phyloP scores from a whole-genome alignment of 2,888 invertebrate genomes.

The Cristatella mucedo region DNA sequence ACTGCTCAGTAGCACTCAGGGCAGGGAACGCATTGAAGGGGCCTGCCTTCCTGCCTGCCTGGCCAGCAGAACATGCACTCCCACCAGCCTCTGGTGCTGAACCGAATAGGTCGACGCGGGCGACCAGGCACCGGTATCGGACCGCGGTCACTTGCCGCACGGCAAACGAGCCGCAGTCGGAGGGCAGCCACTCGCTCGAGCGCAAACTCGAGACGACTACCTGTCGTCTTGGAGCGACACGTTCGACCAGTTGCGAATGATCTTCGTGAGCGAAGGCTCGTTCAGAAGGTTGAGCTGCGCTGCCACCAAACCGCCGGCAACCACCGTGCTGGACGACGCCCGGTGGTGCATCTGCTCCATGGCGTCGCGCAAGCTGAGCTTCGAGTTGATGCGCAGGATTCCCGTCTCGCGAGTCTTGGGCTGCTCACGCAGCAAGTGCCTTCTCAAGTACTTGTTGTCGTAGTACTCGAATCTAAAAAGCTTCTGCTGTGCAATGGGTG shows the following conservation, averaged over 20 bases:
- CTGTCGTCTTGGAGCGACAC: conserved; percentile 10
- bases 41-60: too few relatives aligned
- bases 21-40: too few relatives aligned
- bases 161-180: too few relatives aligned
- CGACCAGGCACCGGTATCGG: too few relatives aligned
- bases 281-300: conserved; percentile 5
- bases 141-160: too few relatives aligned
- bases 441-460: conserved; percentile 80
- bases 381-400: conserved; percentile 49
- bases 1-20: too few relatives aligned
- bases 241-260: conserved; percentile 12
- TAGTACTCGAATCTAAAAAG: conserved; percentile 65
- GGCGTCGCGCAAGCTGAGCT: conserved; percentile 79
- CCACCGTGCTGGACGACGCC: conserved; percentile 10
- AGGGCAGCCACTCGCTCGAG: not conserved
- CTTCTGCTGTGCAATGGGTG: too few relatives aligned
- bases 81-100: too few relatives aligned
- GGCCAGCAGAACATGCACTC: too few relatives aligned
- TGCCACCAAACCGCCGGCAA: too few relatives aligned
- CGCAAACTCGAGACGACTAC: not conserved
- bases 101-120: too few relatives aligned
- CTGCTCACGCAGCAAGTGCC: conserved; percentile 60
- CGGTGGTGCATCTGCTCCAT: conserved; percentile 43
- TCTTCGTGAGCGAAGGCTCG: conserved; percentile 12
- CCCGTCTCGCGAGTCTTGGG: conserved; percentile 76